Evolutionary conservation across 2,113 vertebrate genomes (phyloP).

Genomic region (Engystomops pustulosus): DNA sequence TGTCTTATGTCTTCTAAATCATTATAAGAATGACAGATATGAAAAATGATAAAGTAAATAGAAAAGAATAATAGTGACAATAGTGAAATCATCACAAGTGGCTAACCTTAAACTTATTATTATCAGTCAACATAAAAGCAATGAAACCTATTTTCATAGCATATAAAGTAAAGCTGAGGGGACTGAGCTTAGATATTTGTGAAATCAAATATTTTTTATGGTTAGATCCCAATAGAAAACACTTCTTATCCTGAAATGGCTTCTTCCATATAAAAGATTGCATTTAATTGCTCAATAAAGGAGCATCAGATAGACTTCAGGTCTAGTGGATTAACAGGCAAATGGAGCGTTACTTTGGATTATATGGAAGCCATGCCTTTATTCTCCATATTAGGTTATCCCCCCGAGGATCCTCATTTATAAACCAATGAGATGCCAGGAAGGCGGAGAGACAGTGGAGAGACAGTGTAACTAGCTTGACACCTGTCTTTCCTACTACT

Average conservation of each 20-base stretch:
- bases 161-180: background rate
- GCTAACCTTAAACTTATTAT: no score
- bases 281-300: background rate
- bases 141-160: background rate
- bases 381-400: conserved; percentile 70
- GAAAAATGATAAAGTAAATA: background rate
- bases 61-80: background rate
- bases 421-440: conserved; percentile 63
- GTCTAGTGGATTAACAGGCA: no score
- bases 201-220: background rate
- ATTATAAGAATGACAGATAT: background rate
- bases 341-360: no score
- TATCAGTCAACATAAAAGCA: background rate
- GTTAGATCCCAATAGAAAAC: background rate
- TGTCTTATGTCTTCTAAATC: no score
- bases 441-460: conserved; percentile 54
- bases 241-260: background rate
- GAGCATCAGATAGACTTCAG: background rate
- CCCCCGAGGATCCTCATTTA: conserved; percentile 23
- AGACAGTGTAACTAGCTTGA: background rate
- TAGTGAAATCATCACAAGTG: no score
- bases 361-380: conserved; percentile 24
- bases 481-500: conserved; percentile 33
- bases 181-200: background rate
- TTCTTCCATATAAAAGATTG: background rate